phyloP scores from a whole-genome alignment of 2,888 invertebrate genomes.

The Lochmaea capreae region DNA sequence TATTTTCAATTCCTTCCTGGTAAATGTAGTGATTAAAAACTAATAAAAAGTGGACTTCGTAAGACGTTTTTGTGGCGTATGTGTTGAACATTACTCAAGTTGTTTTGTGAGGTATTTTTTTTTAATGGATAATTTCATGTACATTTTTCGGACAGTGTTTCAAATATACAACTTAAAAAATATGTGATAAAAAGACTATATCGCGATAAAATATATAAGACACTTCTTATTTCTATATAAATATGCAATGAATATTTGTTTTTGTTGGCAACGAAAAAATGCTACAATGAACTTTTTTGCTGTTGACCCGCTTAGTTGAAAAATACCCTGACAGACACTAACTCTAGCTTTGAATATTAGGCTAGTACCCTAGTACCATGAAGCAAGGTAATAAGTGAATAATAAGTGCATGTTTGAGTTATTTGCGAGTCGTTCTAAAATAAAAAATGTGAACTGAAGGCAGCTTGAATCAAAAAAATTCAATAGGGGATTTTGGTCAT shows the following conservation, averaged over 20 bases:
- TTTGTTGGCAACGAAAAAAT: constrained; percentile 62
- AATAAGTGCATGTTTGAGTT: not conserved
- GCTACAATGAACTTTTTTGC: constrained; percentile 59
- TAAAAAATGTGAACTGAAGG: not conserved
- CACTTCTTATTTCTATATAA: constrained; percentile 52
- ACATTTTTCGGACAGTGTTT: constrained; percentile 45
- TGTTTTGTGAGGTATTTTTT: constrained; percentile 41
- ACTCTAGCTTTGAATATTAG: constrained; percentile 42
- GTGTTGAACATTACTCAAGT: constrained; percentile 36
- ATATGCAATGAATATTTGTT: constrained; percentile 59
- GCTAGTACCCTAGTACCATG: constrained; percentile 3
- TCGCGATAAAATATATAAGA: constrained; percentile 56
- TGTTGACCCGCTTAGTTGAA: constrained; percentile 46
- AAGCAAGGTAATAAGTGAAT: not conserved
- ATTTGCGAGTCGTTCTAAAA: not conserved
- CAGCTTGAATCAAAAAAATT: too few relatives aligned
- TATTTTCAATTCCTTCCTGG: constrained; percentile 9
- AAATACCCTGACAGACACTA: constrained; percentile 39
- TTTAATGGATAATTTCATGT: constrained; percentile 40
- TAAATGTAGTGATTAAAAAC: constrained; percentile 17
- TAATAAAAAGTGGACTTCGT: constrained; percentile 16
- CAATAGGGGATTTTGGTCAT: too few relatives aligned
- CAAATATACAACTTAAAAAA: constrained; percentile 49
- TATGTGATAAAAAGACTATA: constrained; percentile 63
- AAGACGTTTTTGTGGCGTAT: constrained; percentile 20